These are phyloP conservation scores for Drosophila yooni DNA, from an alignment of 2,888 invertebrate species.

Conservation along the genomic window DNA sequence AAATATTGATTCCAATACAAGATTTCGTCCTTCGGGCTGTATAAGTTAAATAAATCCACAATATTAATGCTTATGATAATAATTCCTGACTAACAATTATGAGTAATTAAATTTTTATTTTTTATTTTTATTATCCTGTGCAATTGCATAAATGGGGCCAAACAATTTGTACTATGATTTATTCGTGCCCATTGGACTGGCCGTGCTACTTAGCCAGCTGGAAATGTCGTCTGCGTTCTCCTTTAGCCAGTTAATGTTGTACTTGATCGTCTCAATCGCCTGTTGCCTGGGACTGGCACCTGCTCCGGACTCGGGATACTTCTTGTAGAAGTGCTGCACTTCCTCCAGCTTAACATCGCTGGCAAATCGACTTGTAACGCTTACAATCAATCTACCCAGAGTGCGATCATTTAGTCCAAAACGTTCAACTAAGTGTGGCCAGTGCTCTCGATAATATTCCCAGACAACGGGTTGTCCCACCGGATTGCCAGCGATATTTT, in stretches of 20 bases:
- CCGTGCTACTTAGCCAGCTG: conserved; percentile 86
- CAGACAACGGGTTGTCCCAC: conserved; percentile 91
- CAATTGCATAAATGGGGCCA: neutral
- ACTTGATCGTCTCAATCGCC: conserved; percentile 91
- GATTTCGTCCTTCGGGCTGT: no score
- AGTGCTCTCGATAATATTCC: conserved; percentile 92
- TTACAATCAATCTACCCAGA: conserved; percentile 90
- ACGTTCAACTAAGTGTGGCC: conserved; percentile 89
- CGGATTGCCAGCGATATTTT: conserved; percentile 89
- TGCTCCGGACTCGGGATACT: conserved; percentile 94
- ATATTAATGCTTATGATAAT: neutral
- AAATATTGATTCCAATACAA: neutral
- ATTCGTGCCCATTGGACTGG: conserved; percentile 31
- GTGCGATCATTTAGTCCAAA: conserved; percentile 93
- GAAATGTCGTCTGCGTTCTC: conserved; percentile 87
- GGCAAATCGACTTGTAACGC: conserved; percentile 89
- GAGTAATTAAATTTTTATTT: neutral
- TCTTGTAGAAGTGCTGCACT: conserved; percentile 90
- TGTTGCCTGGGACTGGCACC: conserved; percentile 89
- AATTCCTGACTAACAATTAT: neutral
- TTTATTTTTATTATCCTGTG: neutral
- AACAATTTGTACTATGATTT: conserved; percentile 24
- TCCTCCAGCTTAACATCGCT: conserved; percentile 89
- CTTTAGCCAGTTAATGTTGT: conserved; percentile 92
- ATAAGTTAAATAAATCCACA: neutral